Evolutionary conservation across 2,888 invertebrate species (phyloP).

Genomic region (Cheilosia vulpina): DNA sequence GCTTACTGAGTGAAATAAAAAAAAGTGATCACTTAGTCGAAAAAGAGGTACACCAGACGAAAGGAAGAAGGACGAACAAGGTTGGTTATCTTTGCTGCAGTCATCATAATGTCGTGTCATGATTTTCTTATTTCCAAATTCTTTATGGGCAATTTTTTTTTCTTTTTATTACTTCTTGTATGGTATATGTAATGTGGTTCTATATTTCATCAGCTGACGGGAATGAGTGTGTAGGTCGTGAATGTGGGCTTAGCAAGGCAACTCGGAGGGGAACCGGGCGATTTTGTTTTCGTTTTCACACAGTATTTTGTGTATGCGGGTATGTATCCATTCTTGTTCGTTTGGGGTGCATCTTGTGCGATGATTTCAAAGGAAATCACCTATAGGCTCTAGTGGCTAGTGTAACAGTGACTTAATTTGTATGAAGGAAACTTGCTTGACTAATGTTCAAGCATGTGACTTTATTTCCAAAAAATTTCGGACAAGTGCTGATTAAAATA

Average conservation of each 20-base stretch:
- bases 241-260: neutral
- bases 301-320: neutral
- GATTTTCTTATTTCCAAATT: conserved; percentile 10
- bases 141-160: neutral
- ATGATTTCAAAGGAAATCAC: neutral
- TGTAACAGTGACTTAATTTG: no score
- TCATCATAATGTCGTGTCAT: conserved; percentile 56
- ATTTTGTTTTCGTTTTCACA: conserved; percentile 3
- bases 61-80: conserved; percentile 65
- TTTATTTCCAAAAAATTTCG: no score
- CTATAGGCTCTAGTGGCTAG: neutral
- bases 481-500: no score
- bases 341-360: neutral
- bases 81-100: conserved; percentile 49
- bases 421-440: no score
- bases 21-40: neutral
- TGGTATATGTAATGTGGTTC: conserved; percentile 14
- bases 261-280: no score
- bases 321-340: neutral
- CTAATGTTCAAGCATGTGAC: no score
- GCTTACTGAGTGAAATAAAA: conserved; percentile 31
- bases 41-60: neutral
- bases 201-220: conserved; percentile 68
- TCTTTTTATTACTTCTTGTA: conserved; percentile 3
- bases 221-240: conserved; percentile 29